A percentile compares a stretch with the other conserved stretches of the same genome.
These are phyloP conservation scores for Lytechinus pictus DNA, from an alignment of 35 echinoderm and acorn worm genomes.

Conservation along the genomic window DNA sequence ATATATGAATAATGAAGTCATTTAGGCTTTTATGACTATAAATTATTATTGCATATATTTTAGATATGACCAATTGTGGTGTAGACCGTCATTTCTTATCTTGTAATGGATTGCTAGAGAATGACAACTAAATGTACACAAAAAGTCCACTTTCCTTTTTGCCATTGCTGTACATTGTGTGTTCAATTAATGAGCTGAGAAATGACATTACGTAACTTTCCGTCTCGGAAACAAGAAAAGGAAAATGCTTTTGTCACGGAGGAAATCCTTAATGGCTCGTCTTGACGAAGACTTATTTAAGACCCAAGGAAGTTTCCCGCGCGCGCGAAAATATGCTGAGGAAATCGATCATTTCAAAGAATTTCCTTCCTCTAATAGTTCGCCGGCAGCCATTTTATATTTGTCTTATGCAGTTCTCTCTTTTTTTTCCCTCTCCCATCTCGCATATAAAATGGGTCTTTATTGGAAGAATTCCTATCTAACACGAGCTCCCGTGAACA, in stretches of 20 bases:
- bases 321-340: constrained; percentile 70
- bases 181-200: constrained; percentile 22
- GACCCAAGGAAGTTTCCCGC: constrained; percentile 67
- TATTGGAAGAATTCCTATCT: constrained; percentile 39
- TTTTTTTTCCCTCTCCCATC: background rate
- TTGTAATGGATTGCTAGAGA: background rate
- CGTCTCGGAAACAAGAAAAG: constrained; percentile 53
- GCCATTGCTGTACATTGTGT: background rate
- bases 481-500: constrained; percentile 38
- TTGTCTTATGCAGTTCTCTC: constrained; percentile 33
- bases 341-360: constrained; percentile 79
- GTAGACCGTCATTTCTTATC: background rate
- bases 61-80: background rate
- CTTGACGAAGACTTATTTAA: constrained; percentile 43
- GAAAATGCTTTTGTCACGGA: constrained; percentile 39
- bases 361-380: constrained; percentile 68
- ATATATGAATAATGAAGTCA: background rate
- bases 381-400: constrained; percentile 53
- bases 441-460: constrained; percentile 29
- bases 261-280: constrained; percentile 43
- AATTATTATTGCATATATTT: background rate
- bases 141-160: background rate
- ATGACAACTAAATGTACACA: background rate
- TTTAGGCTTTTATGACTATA: background rate
- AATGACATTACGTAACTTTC: constrained; percentile 58